Percentiles rank a stretch among this genome's conserved stretches.
Conservation (phyloP, 2,113 vertebrate genomes). For the Dicerorhinus sumatrensis region DNA sequence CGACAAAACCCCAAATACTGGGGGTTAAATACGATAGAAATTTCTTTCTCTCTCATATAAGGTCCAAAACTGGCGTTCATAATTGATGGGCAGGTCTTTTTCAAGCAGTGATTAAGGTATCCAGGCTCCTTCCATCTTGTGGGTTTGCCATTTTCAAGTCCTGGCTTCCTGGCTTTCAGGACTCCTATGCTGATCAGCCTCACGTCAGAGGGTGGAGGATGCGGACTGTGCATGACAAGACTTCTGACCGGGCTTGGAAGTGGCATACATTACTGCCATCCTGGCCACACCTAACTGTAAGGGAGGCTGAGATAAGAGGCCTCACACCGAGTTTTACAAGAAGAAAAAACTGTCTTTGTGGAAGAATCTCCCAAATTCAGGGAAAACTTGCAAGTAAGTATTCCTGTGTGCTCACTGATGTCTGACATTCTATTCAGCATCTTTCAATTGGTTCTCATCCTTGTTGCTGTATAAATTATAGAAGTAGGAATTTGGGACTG, state of each 20-base stretch:
- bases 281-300: not conserved
- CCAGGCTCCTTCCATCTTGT: not conserved
- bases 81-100: not conserved
- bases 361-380: not conserved
- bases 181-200: not conserved
- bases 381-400: not conserved
- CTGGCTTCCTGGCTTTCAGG: not conserved
- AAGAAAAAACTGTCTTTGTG: not conserved
- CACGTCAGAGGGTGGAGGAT: not conserved
- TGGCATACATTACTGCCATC: fast-evolving
- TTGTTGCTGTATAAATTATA: not conserved
- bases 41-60: not conserved
- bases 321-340: not conserved
- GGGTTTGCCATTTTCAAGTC: not conserved
- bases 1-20: not conserved
- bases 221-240: not conserved
- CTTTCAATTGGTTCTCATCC: not conserved
- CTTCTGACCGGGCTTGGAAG: not conserved
- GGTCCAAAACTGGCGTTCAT: not conserved
- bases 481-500: not conserved
- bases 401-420: not conserved
- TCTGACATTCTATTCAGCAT: not conserved
- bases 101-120: not conserved
- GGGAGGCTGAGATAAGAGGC: not conserved
- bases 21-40: not conserved